A percentile compares a stretch with the other conserved stretches of the same genome.
phyloP scores from a whole-genome alignment of 2,888 invertebrate genomes.

The Rotaria magnacalcarata region DNA sequence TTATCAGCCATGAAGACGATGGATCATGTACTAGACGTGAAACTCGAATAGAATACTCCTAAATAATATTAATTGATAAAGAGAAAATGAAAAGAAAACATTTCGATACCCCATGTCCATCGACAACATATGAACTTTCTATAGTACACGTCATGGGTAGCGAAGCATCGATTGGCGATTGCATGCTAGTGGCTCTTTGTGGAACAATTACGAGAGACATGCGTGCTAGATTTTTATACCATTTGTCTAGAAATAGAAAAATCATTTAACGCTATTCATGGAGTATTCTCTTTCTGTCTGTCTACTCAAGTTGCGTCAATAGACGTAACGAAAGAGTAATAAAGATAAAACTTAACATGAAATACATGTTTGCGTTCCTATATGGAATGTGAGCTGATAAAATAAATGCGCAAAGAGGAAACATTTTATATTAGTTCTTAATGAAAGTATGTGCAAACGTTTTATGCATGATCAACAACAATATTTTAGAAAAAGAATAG shows the following conservation, averaged over 20 bases:
- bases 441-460: no score
- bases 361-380: not conserved
- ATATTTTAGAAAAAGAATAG: no score
- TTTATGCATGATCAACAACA: no score
- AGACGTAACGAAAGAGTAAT: not conserved
- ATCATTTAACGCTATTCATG: no score
- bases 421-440: no score
- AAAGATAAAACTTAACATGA: not conserved
- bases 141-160: slow-evolving; percentile 72
- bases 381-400: no score
- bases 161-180: slow-evolving; percentile 70
- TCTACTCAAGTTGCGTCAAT: not conserved
- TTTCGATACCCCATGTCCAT: slow-evolving; percentile 75
- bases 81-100: not conserved
- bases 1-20: not conserved
- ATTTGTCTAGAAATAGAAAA: not conserved
- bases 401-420: no score
- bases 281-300: no score
- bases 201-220: not conserved
- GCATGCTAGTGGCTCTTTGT: not conserved
- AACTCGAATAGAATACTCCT: slow-evolving; percentile 28
- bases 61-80: not conserved
- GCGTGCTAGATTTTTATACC: not conserved
- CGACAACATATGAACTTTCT: slow-evolving; percentile 77
- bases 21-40: not conserved